These are phyloP conservation scores for Palaemon carinicauda DNA, from an alignment of 1,140 invertebrate species.

Conservation along the genomic window DNA sequence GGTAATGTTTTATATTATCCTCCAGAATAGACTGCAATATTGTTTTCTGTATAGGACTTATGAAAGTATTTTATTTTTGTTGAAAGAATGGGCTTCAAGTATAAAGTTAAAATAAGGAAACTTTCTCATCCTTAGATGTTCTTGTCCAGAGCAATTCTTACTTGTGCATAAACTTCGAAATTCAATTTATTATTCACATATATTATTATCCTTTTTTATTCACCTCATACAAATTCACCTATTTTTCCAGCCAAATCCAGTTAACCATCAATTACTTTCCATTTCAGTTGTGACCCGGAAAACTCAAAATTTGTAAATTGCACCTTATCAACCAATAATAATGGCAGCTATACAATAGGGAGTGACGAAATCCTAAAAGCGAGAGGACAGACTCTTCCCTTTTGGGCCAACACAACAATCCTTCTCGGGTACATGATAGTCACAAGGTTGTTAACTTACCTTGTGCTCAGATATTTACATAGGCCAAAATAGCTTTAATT, in stretches of 20 bases:
- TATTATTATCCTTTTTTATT: too few relatives aligned
- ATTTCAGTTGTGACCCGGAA: constrained; percentile 70
- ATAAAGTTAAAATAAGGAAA: too few relatives aligned
- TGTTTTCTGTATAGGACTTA: neutral
- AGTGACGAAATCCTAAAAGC: constrained; percentile 76
- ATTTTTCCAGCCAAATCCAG: neutral
- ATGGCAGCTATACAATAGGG: neutral
- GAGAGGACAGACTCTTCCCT: constrained; percentile 70
- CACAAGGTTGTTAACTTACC: constrained; percentile 78
- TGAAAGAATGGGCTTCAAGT: too few relatives aligned
- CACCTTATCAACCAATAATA: too few relatives aligned
- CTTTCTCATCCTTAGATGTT: too few relatives aligned
- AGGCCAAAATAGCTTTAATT: constrained; percentile 69
- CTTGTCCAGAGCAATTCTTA: too few relatives aligned
- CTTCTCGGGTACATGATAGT: constrained; percentile 77
- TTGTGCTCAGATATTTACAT: constrained; percentile 78
- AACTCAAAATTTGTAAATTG: constrained; percentile 70
- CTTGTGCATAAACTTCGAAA: too few relatives aligned
- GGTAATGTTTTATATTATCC: too few relatives aligned
- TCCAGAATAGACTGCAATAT: too few relatives aligned
- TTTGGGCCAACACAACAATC: constrained; percentile 82
- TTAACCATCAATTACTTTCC: constrained; percentile 52
- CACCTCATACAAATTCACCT: neutral
- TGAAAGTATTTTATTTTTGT: neutral
- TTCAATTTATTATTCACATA: too few relatives aligned